Evolutionary conservation across 2,888 invertebrate species (phyloP).

Genomic region (Onthophagus sagittarius): DNA sequence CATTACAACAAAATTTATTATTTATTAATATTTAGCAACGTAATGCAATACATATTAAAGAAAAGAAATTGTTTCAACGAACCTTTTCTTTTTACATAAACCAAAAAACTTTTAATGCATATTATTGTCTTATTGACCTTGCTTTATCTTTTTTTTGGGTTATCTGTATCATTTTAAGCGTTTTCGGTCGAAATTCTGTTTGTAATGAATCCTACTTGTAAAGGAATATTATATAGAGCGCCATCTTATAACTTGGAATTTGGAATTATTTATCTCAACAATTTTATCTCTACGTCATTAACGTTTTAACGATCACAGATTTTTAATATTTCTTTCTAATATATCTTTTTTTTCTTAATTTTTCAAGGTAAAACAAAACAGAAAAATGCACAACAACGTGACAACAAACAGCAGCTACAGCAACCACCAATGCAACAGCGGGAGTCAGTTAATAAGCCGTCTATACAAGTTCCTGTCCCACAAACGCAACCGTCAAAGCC

Average conservation of each 20-base stretch:
- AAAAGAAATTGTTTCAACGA: neutral
- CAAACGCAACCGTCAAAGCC: constrained; percentile 49
- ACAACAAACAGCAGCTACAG: neutral
- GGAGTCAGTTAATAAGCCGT: constrained; percentile 17
- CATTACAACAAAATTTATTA: neutral
- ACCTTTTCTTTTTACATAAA: neutral
- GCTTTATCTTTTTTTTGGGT: neutral
- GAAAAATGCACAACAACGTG: constrained; percentile 33
- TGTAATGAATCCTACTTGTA: no score
- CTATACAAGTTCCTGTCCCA: constrained; percentile 36
- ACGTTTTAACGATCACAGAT: neutral
- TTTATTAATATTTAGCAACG: no score
- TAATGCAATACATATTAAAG: no score
- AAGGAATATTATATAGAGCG: neutral
- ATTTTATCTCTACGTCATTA: neutral
- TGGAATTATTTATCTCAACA: neutral
- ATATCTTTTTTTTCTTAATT: constrained; percentile 14
- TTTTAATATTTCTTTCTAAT: neutral
- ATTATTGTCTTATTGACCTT: neutral
- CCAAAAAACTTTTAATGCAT: neutral
- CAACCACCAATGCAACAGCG: constrained; percentile 27
- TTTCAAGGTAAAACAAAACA: constrained; percentile 43
- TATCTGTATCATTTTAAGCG: neutral
- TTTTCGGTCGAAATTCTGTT: neutral
- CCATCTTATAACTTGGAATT: neutral